Evolutionary conservation across 1,140 invertebrate genomes (phyloP).

Genomic region (Lamellibrachia luymesi): DNA sequence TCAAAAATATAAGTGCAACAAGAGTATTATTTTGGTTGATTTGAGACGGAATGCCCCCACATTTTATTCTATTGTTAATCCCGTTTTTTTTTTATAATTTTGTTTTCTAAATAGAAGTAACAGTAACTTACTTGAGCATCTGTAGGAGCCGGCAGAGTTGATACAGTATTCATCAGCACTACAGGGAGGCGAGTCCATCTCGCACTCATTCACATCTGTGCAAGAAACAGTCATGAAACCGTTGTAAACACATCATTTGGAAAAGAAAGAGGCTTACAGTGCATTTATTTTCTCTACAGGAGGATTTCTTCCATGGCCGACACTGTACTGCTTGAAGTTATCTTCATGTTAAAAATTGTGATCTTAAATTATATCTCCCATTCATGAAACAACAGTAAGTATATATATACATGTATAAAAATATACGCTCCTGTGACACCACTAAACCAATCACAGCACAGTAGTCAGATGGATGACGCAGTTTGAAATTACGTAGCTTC

Average conservation of each 20-base stretch:
- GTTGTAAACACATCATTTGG: not conserved
- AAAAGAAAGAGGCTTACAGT: not conserved
- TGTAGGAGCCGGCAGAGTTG: conserved; percentile 85
- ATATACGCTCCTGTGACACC: no score
- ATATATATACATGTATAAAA: no score
- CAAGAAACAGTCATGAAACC: conserved; percentile 11
- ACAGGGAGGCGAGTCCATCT: conserved; percentile 64
- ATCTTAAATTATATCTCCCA: no score
- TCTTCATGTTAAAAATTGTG: not conserved
- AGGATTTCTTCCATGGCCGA: not conserved
- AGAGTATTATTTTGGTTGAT: no score
- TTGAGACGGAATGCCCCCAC: no score
- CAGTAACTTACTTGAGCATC: conserved; percentile 63
- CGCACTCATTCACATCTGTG: conserved; percentile 87
- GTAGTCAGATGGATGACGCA: no score
- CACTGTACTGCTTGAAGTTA: not conserved
- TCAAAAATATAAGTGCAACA: no score
- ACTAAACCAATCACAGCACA: no score
- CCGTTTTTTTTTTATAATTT: no score
- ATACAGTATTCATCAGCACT: conserved; percentile 81
- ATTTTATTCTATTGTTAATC: no score
- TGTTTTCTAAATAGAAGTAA: not conserved
- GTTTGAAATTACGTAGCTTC: not conserved
- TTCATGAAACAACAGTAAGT: no score
- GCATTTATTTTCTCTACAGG: not conserved